phyloP scores from a whole-genome alignment of 2,888 invertebrate species.

The Rutpela maculata region DNA sequence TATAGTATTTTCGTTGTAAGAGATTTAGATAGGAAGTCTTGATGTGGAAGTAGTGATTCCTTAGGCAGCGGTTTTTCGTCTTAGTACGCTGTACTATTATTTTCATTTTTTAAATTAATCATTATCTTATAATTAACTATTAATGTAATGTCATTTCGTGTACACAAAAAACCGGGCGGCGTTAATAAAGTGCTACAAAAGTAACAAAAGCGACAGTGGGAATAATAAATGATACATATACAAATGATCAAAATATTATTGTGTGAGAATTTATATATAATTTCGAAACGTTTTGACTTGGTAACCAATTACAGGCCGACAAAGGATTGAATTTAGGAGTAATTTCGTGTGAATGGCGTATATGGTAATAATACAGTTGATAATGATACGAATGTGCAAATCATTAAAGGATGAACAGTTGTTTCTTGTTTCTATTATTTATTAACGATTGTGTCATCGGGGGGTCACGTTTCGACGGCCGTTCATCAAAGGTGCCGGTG shows the following conservation, averaged over 20 bases:
- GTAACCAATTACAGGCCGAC: conserved; percentile 64
- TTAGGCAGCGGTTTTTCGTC: too few species aligned
- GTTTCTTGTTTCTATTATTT: conserved; percentile 70
- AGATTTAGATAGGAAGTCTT: too few species aligned
- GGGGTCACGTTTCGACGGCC: conserved; percentile 61
- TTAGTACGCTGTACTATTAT: too few species aligned
- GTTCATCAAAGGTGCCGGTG: conserved; percentile 58
- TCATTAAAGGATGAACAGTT: conserved; percentile 65
- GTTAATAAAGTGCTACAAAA: conserved; percentile 7
- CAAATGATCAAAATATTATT: conserved; percentile 36
- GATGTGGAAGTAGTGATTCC: too few species aligned
- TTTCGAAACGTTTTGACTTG: conserved; percentile 46
- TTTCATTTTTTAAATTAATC: conserved; percentile 15
- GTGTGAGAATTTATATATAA: conserved; percentile 38
- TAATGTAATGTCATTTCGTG: conserved; percentile 26
- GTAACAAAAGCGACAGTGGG: conserved; percentile 30
- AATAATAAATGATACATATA: conserved; percentile 37
- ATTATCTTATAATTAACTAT: conserved; percentile 28
- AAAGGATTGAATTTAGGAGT: conserved; percentile 61
- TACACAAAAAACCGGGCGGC: conserved; percentile 31
- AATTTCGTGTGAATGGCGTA: conserved; percentile 60
- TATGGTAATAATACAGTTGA: conserved; percentile 57
- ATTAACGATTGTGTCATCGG: conserved; percentile 68
- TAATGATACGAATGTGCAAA: conserved; percentile 65
- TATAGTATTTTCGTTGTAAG: too few species aligned